Percentiles rank a stretch among this genome's conserved stretches.
Evolutionary conservation across 2,113 vertebrate species (phyloP).

Genomic region (Thinocorus orbignyianus): DNA sequence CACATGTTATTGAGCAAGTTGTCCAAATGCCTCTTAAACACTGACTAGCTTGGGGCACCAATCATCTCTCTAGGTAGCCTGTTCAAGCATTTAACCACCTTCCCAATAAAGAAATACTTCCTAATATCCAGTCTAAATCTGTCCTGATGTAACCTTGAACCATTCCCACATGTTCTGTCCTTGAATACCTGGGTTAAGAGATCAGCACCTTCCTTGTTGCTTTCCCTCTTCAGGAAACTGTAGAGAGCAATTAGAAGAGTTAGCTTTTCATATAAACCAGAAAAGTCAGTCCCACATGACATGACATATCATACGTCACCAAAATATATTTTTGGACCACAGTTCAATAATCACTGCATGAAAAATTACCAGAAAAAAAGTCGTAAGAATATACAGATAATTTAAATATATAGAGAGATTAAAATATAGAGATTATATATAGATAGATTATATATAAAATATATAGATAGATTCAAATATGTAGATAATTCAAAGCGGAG

Average conservation of each 20-base stretch:
- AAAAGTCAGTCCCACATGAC: background rate
- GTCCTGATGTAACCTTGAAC: background rate
- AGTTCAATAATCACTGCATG: background rate
- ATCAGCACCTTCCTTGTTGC: background rate
- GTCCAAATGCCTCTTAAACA: background rate
- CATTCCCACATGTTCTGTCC: background rate
- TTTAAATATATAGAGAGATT: no score
- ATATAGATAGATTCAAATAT: no score
- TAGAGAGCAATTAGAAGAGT: background rate
- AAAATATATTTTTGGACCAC: background rate
- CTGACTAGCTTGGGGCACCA: accelerated
- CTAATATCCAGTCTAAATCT: background rate
- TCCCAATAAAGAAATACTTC: background rate
- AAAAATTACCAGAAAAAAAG: background rate
- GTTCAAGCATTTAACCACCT: background rate
- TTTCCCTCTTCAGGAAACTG: background rate
- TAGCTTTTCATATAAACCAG: background rate
- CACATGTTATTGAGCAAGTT: background rate
- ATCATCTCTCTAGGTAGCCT: background rate
- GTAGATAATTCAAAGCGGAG: background rate
- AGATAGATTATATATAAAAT: no score
- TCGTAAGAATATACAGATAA: background rate
- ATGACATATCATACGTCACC: background rate
- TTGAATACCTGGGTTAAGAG: background rate
- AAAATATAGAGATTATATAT: no score